These are phyloP conservation scores for Odontamblyopus rebecca DNA, from an alignment of 2,797 vertebrate genomes.

Conservation along the genomic window DNA sequence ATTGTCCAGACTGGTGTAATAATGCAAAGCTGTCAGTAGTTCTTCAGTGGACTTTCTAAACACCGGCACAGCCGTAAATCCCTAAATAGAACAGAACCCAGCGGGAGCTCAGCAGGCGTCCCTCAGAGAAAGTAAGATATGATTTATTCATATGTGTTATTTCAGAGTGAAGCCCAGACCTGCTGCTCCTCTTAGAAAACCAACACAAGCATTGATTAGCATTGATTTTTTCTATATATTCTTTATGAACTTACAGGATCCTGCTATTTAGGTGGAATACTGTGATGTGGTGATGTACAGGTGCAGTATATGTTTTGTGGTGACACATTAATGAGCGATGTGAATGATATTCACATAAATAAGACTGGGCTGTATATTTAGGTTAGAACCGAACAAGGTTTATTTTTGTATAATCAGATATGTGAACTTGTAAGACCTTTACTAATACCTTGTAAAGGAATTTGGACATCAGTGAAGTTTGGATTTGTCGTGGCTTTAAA, in stretches of 20 bases:
- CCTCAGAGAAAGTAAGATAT: constrained; percentile 10
- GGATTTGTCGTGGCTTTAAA: neutral
- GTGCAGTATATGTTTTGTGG: neutral
- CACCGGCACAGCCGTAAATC: constrained; percentile 3
- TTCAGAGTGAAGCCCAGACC: constrained; percentile 17
- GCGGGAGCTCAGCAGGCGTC: constrained; percentile 1
- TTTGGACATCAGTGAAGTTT: constrained; percentile 5
- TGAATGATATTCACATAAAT: neutral
- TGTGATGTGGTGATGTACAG: neutral
- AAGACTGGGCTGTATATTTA: neutral
- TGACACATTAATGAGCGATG: neutral
- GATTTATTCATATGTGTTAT: constrained; percentile 26
- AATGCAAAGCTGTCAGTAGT: neutral
- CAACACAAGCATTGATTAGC: constrained; percentile 10
- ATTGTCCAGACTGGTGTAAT: neutral
- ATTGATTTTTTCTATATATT: constrained; percentile 6
- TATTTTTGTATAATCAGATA: neutral
- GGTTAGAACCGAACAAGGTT: neutral
- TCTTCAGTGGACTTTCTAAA: neutral
- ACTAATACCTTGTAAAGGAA: neutral
- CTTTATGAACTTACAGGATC: neutral
- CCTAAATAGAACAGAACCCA: constrained; percentile 3
- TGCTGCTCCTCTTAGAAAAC: neutral
- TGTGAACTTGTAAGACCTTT: neutral
- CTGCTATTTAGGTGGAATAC: neutral